Base-by-base conservation (phyloP, 2,797 vertebrate genomes). In the Anguilla anguilla region DNA sequence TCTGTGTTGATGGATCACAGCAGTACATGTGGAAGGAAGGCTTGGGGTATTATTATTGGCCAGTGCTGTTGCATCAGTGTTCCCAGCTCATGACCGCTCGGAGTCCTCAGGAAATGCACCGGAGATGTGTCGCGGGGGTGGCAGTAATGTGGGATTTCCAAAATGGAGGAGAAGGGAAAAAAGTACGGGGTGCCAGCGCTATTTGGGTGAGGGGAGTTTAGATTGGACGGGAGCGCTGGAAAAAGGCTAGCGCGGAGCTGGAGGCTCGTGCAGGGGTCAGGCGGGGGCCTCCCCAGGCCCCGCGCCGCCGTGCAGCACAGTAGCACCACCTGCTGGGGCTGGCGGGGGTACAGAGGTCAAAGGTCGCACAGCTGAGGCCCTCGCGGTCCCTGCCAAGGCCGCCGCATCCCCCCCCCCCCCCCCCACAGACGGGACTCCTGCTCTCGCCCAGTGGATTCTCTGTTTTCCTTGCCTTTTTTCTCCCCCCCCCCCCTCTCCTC, bases 251-350 rank as follows among this genome's bases (percentile, higher is more conserved):
- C 28, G 1, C 2, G 13, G 11, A 15, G 9, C 15, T 11, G 10
- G 11, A 31, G 69, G 13, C n/a, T 74, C 15, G 9, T 28, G 67
- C 9, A 10, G 69, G 25, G 64, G 22, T 67, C n/a, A 17, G 35
- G 31, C 72, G 31, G 46, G 46, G 22, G 43, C 22, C n/a, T 46
- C 79, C 46, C 79, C 35, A 0, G 28, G 11, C 46, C 9, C 79
- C 9, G 2, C 49, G 43, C 19, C 2, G 53, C 69, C 69, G 25
- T 22, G 15, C 64, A 53, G 55, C 84, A 84, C 86, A 88, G 89
- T 85, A 87, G 89, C 87, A 74, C 77, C 90, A 89, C 87, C 85
- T 89, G 88, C 85, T 28, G 69, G 69, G 82, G 49, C 86, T 72
- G 85, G 15, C 51, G 61, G 46, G n/a, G 79, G 57, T 86, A 57